phyloP scores from a whole-genome alignment of 2,888 invertebrate species.

The Dasysyrphus tricinctus region DNA sequence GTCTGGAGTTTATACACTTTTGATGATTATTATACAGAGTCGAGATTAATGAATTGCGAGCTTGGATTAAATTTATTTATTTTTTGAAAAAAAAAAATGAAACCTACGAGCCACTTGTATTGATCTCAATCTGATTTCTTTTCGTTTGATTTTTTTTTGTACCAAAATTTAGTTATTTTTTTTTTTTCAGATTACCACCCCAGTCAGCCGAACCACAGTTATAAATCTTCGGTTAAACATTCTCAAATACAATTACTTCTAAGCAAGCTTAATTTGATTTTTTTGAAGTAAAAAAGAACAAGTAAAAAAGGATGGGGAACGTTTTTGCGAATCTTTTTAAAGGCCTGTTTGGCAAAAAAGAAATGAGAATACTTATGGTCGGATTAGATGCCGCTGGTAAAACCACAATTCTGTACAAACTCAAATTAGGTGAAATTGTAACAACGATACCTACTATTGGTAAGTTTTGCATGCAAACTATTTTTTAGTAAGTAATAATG shows the following conservation, averaged over 20 bases:
- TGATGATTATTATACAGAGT: conserved; percentile 1
- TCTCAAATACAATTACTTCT: conserved; percentile 29
- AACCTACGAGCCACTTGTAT: not conserved
- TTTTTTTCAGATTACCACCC: conserved; percentile 46
- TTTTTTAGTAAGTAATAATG: conserved; percentile 8
- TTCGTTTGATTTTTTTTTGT: not conserved
- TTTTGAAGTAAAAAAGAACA: conserved; percentile 30
- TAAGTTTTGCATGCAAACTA: conserved; percentile 77
- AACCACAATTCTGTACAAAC: conserved; percentile 99
- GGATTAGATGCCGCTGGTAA: conserved; percentile 99
- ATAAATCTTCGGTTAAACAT: conserved; percentile 83
- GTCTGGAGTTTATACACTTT: not conserved
- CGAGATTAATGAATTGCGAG: not conserved
- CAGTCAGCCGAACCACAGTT: conserved; percentile 53
- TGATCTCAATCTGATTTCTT: not conserved
- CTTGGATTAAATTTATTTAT: not conserved
- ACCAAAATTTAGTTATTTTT: not conserved
- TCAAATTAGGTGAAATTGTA: conserved; percentile 99
- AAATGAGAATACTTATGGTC: conserved; percentile 99
- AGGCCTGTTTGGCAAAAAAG: conserved; percentile 99
- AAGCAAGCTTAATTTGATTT: conserved; percentile 38
- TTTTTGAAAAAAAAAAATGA: conserved; percentile 13
- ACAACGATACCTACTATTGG: conserved; percentile 99
- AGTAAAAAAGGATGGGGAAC: conserved; percentile 92
- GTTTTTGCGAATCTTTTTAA: conserved; percentile 98